Base-by-base conservation (phyloP, 2,888 invertebrate species). In the Galerucella pusilla region DNA sequence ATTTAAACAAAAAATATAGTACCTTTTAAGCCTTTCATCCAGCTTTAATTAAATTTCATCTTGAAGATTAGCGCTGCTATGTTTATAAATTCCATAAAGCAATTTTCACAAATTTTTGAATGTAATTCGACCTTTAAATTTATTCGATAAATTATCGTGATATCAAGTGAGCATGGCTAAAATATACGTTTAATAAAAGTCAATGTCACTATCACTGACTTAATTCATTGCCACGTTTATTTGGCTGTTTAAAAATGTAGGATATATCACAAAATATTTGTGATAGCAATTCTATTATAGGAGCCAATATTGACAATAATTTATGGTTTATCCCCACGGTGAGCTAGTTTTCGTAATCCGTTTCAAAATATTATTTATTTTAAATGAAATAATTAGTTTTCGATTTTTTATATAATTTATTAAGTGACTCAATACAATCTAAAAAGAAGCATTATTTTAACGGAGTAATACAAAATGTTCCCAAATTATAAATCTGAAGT, bases 121-220 rank as follows among this genome's bases (percentile, higher is more conserved):
- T 35, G 57, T 57, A 57, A 57, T 20, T 57, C 10, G 20, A 57
- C 57, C 9, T 57, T 57, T 16, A 57, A 57, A 57, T 16, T 57
- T 57, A 20, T 57, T 16, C 16, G 16, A 57, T 57, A 57, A 20
- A 57, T 16, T 57, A 57, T 57, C 20, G 4, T 16, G 11, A 20
- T 16, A 57, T 20, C 20, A 57, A 57, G 57, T 16, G 20, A 57
- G 10, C 35, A 60, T 61, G 35, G 28, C 49, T 68, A 68, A 70
- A 49, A 69, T 25, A 69, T 45, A 45, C 25, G 42, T 68, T 57
- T 45, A 68, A 60, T 70, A 46, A 70, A 70, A 46, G 42, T 63
- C 69, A 70, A 70, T 70, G 69, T 70, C 61, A 70, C 46, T 70
- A 63, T 70, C 69, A 61, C 61, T 46, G 46, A 68, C 68, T 61